Evolutionary conservation across 2,888 invertebrate species (phyloP).

Genomic region (Lasius platythorax): DNA sequence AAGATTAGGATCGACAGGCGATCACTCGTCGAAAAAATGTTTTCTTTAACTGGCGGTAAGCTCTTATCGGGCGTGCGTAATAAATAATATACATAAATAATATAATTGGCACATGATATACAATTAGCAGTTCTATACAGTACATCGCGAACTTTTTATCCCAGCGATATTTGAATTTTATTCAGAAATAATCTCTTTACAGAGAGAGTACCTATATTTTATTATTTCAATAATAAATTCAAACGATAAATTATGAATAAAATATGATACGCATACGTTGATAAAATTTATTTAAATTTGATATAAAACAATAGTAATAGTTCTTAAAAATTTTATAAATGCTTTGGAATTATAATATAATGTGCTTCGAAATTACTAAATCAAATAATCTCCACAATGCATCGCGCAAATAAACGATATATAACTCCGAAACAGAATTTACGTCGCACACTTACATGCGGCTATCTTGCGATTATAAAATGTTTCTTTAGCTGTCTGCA

Average conservation of each 20-base stretch:
- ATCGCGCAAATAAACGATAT: conserved; percentile 37
- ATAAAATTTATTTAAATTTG: neutral
- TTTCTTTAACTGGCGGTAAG: neutral
- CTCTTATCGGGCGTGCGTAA: neutral
- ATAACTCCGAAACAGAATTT: neutral
- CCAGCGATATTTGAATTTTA: neutral
- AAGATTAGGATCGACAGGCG: neutral
- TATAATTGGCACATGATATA: neutral
- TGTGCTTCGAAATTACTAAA: neutral
- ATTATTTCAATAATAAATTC: neutral
- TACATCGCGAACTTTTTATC: neutral
- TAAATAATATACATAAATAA: neutral
- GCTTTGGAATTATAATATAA: neutral
- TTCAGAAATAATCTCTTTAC: neutral
- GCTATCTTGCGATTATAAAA: conserved; percentile 45
- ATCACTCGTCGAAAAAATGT: neutral
- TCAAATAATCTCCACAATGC: conserved; percentile 33
- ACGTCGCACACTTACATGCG: neutral
- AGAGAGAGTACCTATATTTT: neutral
- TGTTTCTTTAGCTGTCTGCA: conserved; percentile 47
- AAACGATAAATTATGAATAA: neutral
- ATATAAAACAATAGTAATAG: no score
- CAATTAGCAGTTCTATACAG: neutral
- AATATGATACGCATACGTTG: neutral
- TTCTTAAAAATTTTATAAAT: no score